Evolutionary conservation across 2,113 vertebrate species (phyloP).

Genomic region (Petaurus breviceps): DNA sequence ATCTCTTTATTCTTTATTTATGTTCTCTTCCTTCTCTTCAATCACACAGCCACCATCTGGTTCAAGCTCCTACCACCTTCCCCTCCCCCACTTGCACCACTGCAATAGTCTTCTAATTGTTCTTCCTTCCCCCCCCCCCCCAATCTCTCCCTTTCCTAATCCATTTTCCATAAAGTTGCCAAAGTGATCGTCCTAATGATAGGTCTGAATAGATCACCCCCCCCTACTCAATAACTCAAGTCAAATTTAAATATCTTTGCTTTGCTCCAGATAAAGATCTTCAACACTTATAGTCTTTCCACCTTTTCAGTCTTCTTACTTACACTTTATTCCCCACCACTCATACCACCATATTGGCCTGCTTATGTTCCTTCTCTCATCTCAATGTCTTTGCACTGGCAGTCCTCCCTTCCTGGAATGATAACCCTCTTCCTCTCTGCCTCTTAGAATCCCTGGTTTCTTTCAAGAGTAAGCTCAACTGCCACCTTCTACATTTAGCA

Average conservation of each 20-base stretch:
- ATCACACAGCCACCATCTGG: neutral
- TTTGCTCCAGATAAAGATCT: neutral
- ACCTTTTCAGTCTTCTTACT: neutral
- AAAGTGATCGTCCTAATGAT: neutral
- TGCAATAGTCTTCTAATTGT: neutral
- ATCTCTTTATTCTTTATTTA: neutral
- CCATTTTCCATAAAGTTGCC: neutral
- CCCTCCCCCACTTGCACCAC: neutral
- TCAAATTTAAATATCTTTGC: neutral
- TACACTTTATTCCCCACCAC: neutral
- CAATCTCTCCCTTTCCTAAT: neutral
- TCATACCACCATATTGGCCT: neutral
- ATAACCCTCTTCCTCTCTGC: neutral
- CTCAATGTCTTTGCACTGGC: neutral
- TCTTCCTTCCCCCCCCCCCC: neutral
- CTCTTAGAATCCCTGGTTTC: neutral
- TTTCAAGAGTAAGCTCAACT: neutral
- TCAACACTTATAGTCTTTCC: neutral
- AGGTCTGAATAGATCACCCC: neutral
- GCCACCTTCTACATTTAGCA: neutral
- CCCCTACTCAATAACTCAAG: neutral
- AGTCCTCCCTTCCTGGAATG: neutral
- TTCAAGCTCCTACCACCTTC: neutral
- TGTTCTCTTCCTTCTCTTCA: neutral
- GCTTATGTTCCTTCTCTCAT: neutral